Conservation (phyloP, 1,140 invertebrate genomes). For the Trissolcus basalis region DNA sequence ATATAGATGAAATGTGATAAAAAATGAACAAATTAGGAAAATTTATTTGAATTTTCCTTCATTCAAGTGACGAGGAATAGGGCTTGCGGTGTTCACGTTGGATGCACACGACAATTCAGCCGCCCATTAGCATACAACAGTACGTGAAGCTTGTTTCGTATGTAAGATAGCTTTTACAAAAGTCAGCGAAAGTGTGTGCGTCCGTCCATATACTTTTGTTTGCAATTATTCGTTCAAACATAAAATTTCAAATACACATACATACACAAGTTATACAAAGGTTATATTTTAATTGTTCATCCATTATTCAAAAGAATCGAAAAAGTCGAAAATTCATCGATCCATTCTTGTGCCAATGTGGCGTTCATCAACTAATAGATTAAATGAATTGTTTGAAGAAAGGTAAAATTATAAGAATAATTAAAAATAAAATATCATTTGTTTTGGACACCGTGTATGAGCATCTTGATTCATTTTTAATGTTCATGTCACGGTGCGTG, state of each 20-base stretch:
- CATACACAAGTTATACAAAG: no score
- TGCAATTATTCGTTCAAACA: slow-evolving; percentile 17
- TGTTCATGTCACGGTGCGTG: slow-evolving; percentile 1
- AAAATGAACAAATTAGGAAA: slow-evolving; percentile 41
- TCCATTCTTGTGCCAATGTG: no score
- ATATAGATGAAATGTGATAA: no score
- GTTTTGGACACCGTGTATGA: not conserved
- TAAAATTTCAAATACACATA: slow-evolving; percentile 4
- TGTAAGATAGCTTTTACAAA: slow-evolving; percentile 27
- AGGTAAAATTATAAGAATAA: no score
- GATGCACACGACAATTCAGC: slow-evolving; percentile 67
- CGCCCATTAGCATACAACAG: slow-evolving; percentile 62
- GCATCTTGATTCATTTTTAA: not conserved
- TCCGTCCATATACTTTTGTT: slow-evolving; percentile 6
- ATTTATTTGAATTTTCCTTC: slow-evolving; percentile 55
- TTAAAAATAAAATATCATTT: no score
- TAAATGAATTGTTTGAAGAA: no score
- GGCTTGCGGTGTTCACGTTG: slow-evolving; percentile 66
- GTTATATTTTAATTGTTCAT: no score
- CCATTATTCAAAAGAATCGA: no score
- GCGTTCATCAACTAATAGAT: no score
- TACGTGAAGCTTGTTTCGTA: slow-evolving; percentile 52
- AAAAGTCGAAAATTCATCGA: no score
- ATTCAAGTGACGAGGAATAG: slow-evolving; percentile 63
- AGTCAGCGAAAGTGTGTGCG: slow-evolving; percentile 24